Evolutionary conservation across 1,140 invertebrate genomes (phyloP).

Genomic region (Wiebesia pumilae): DNA sequence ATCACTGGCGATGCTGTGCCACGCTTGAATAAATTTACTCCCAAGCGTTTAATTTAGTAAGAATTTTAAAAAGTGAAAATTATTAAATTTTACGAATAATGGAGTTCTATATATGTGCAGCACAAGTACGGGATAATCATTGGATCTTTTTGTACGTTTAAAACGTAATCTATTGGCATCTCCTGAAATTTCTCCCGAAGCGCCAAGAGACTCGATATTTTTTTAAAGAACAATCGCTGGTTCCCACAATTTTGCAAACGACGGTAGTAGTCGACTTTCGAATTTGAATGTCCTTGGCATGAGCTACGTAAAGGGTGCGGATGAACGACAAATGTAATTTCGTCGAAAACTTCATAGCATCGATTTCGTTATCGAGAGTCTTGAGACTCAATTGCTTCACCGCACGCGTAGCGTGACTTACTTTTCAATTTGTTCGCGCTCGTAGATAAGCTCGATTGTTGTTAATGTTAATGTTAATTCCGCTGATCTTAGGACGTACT

Average conservation of each 20-base stretch:
- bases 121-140: no score
- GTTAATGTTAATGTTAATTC: not conserved
- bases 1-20: no score
- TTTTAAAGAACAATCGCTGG: not conserved
- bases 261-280: not conserved
- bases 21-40: not conserved
- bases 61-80: no score
- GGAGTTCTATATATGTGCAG: no score
- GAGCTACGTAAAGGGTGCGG: no score
- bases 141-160: not conserved
- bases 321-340: not conserved
- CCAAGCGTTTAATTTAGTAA: no score
- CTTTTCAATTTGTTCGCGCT: constrained; percentile 32
- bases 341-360: not conserved
- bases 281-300: not conserved
- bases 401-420: not conserved
- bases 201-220: not conserved
- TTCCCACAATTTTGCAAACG: not conserved
- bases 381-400: constrained; percentile 5
- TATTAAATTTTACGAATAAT: no score
- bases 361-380: not conserved
- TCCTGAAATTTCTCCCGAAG: not conserved
- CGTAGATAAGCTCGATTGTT: not conserved
- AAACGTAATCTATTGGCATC: not conserved
- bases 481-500: not conserved